Base-by-base conservation (phyloP, 2,113 vertebrate species). In the Todiramphus chloris region DNA sequence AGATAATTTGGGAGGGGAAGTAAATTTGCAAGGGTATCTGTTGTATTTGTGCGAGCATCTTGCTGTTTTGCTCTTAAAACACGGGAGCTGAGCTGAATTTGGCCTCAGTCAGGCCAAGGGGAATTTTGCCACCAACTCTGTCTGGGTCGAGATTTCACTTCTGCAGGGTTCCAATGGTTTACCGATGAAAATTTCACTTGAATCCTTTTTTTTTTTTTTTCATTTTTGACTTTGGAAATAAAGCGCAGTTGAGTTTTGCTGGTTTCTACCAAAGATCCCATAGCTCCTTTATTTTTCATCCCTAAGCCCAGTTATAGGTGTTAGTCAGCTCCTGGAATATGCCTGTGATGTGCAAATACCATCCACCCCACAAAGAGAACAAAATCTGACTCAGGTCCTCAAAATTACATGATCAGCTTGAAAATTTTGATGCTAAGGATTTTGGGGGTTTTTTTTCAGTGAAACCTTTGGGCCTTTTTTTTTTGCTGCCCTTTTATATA, bases 331-430 rank as follows among this genome's bases (percentile, higher is more conserved):
- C 81, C 89, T 87, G 43, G 81, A 94, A 68, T 68, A 30, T 44
- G 69, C 87, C 67, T 74, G 13, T 93, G 81, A 91, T 88, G 67
- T 66, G 87, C 75, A 88, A n/a, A 80, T 76, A 73, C 28, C 87
- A 73, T 68, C 84, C 35, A 50, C 78, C 70, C 81, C 87, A 60
- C 80, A 55, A 79, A 55, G 41, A 88, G 91, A 82, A 77, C 46
- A 76, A 74, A 93, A 94, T 50, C 93, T 96, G 95, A 96, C 84
- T 96, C 93, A 96, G 90, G 77, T 69, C 84, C 78, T 95, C 78
- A 59, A 70, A 96, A 75, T 90, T 85, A 83, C 81, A 73, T 6
- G 41, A 88, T 96, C 93, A 94, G 91, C 94, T 90, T 82, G 55
- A 96, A 95, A 96, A 74, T 88, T 44, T 55, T 76, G 67, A 70